Conservation (phyloP, 2,888 invertebrate genomes). For the Mimas tiliae region DNA sequence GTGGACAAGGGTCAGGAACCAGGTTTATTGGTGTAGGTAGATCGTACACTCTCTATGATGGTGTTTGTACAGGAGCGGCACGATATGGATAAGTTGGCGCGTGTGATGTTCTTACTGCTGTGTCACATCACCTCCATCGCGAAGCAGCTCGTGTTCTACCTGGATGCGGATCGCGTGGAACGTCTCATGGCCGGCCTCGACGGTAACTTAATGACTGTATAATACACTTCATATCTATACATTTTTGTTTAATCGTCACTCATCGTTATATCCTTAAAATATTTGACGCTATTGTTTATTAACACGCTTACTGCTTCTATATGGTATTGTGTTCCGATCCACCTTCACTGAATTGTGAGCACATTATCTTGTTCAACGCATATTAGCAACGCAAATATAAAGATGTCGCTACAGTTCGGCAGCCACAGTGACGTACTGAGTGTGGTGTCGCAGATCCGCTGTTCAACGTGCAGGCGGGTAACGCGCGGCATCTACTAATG, state of each 20-base stretch:
- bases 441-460: constrained; percentile 40
- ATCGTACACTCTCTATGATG: background rate
- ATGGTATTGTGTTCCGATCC: no score
- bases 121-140: constrained; percentile 73
- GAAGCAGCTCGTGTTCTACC: constrained; percentile 69
- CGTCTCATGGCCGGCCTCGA: constrained; percentile 42
- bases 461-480: constrained; percentile 34
- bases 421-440: background rate
- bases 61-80: constrained; percentile 50
- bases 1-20: background rate
- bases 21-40: background rate
- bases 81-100: constrained; percentile 68
- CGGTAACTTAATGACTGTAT: constrained; percentile 40
- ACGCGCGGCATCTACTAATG: constrained; percentile 33
- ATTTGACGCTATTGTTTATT: no score
- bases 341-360: no score
- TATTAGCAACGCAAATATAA: no score
- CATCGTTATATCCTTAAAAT: background rate
- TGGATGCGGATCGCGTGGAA: constrained; percentile 43
- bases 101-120: constrained; percentile 74
- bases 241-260: background rate
- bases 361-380: no score
- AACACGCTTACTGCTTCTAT: no score
- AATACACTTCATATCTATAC: no score
- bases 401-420: no score